Evolutionary conservation across 30 jellyfish, hydroid and myxozoan species (phyloP).

Genomic region (Cassiopea andromeda): DNA sequence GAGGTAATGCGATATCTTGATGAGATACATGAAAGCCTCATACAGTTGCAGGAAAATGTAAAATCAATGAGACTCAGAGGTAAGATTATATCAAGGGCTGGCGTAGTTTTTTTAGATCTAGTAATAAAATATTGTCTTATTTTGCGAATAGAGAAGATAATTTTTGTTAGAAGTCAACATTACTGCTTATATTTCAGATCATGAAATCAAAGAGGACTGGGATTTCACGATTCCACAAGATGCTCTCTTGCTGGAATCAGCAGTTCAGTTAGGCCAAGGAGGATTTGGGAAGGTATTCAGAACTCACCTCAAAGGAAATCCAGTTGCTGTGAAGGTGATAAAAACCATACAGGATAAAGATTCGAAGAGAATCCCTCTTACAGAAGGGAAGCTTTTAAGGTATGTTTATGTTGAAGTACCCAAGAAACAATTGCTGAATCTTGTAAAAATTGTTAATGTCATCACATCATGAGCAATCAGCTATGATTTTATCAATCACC

Average conservation of each 20-base stretch:
- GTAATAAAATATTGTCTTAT: no score
- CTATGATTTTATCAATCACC: no score
- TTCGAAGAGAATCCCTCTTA: constrained; percentile 49
- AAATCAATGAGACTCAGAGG: neutral
- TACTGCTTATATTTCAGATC: constrained; percentile 1
- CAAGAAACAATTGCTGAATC: neutral
- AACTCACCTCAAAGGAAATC: constrained; percentile 68
- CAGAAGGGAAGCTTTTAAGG: constrained; percentile 73
- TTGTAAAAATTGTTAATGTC: no score
- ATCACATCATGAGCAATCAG: no score
- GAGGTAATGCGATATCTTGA: neutral
- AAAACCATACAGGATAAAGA: constrained; percentile 63
- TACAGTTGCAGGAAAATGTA: neutral
- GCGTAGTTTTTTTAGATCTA: no score
- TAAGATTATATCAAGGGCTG: neutral
- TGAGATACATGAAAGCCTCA: neutral
- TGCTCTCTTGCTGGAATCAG: constrained; percentile 23
- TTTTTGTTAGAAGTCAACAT: neutral
- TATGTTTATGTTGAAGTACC: neutral
- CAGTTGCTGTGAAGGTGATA: constrained; percentile 78
- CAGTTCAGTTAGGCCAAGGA: constrained; percentile 76
- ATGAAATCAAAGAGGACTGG: constrained; percentile 34
- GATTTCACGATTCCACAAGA: constrained; percentile 64
- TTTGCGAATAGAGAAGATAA: no score
- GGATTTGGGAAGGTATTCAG: constrained; percentile 69